Base-by-base conservation (phyloP, 2,113 vertebrate species). In the Maccullochella peelii region DNA sequence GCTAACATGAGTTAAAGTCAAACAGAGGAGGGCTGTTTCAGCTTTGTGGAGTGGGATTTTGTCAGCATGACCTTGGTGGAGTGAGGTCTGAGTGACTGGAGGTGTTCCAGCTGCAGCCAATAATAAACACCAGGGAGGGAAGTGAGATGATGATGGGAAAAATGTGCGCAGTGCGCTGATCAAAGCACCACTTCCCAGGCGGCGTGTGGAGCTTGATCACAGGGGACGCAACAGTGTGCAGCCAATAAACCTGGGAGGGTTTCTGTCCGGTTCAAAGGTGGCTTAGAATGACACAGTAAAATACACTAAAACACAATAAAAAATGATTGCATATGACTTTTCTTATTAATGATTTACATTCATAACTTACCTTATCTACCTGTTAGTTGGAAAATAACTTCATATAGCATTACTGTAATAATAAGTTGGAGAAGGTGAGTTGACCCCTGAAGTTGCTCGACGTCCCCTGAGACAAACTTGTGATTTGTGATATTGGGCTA, bases 101-200 rank as follows among this genome's bases (percentile, higher is more conserved):
- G 88, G 89, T 80, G 85, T 81, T 94, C 91, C 92, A 92, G 94
- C 91, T 90, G 86, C 76, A 74, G 83, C 75, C 84, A 76, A 89
- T 91, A 90, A 94, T 88, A 87, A 90, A 91, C 87, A 91, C 40
- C 9, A 30, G 80, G 61, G 69, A 86, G 76, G 89, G 83, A 90
- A 88, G 85, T 90, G 90, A 90, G 84, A 90, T 47, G 85, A 84
- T 78, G 90, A 93, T 87, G 87, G 67, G 91, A 94, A 90, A 89
- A 92, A 92, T 91, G 92, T 88, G 66, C 69, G 83, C 84, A 55
- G 83, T 52, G 85, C 1, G 74, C 66, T 79, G 88, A 95, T 95
- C 94, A 95, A 94, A 95, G 93, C 68, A 0, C 0, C 65, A 36
- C 73, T 75, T 88, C 74, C 82, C 1, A 49, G 91, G 86, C 84